Base-by-base conservation (phyloP, 2,797 vertebrate species). In the Brachymystax lenok region DNA sequence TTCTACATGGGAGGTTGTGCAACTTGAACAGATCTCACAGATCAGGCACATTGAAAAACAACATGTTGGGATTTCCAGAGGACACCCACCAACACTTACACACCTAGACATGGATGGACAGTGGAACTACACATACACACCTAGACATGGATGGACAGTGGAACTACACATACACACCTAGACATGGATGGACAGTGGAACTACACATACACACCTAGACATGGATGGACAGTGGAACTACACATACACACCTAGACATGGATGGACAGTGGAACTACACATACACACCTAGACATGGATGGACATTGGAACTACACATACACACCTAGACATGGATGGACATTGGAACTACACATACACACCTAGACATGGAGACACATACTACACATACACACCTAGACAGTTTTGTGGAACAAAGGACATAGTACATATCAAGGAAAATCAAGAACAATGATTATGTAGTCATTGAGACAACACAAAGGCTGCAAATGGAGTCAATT, bases 11-110 rank as follows among this genome's bases (percentile, higher is more conserved):
- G 17, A 16, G 52, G 52, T 56, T 19, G 52, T 56, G 14, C 52
- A 56, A 56, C 17, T 54, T 54, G 13, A 19, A 54, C 1, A 56
- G 52, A 56, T 16, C 17, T 19, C 54, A 79, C 50, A 75, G 5
- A 85, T 74, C 68, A 80, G 76, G 66, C 79, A 84, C 28, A 73
- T 14, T 14, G 2, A 83, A 75, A 35, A n/a, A 76, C 19, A 40
- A 73, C 35, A 71, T 40, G 40, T 50, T 17, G 33, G 68, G 51
- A 24, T 69, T 30, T 79, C 72, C 73, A 19, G 28, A 68, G 59
- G 77, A 75, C 16, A 40, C 67, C 19, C n/a, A 67, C 14, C 70
- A 59, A 74, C 59, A 5, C n/a, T 76, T 24, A 8, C 10, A 46
- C 40, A 12, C 40, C 40, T 46, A 46, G 40, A 46, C 40, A 46